Evolutionary conservation across 2,888 invertebrate species (phyloP).

Genomic region (Desoria tigrina): DNA sequence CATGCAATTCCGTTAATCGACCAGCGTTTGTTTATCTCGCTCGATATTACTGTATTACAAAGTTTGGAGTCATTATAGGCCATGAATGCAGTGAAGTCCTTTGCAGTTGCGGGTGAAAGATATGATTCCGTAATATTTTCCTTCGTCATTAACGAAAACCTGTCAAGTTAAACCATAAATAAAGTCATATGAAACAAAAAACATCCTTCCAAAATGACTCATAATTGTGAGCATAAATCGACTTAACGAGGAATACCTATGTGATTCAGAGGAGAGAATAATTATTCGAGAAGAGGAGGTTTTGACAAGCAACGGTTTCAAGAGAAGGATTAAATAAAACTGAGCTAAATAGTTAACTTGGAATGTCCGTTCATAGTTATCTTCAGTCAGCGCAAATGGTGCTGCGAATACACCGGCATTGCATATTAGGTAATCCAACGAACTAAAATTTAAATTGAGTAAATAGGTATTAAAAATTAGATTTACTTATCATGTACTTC

Average conservation of each 20-base stretch:
- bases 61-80: slow-evolving; percentile 90
- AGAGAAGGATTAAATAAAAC: slow-evolving; percentile 73
- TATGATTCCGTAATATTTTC: slow-evolving; percentile 57
- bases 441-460: slow-evolving; percentile 22
- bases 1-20: slow-evolving; percentile 69
- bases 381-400: slow-evolving; percentile 70
- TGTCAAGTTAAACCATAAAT: slow-evolving; percentile 52
- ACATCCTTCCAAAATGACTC: slow-evolving; percentile 6
- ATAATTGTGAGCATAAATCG: too few species aligned
- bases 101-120: slow-evolving; percentile 69
- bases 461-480: not conserved
- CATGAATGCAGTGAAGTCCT: slow-evolving; percentile 74
- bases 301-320: slow-evolving; percentile 69
- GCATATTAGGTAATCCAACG: slow-evolving; percentile 44
- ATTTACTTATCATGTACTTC: not conserved
- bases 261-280: slow-evolving; percentile 85
- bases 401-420: slow-evolving; percentile 81
- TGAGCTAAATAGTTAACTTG: slow-evolving; percentile 87
- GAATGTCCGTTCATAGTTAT: slow-evolving; percentile 75
- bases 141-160: slow-evolving; percentile 62
- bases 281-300: slow-evolving; percentile 72
- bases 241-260: slow-evolving; percentile 65
- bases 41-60: slow-evolving; percentile 80
- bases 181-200: too few species aligned
- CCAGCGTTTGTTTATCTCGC: slow-evolving; percentile 74